Evolutionary conservation across 2,797 vertebrate species (phyloP).

Genomic region (Eurystomus glaucurus): DNA sequence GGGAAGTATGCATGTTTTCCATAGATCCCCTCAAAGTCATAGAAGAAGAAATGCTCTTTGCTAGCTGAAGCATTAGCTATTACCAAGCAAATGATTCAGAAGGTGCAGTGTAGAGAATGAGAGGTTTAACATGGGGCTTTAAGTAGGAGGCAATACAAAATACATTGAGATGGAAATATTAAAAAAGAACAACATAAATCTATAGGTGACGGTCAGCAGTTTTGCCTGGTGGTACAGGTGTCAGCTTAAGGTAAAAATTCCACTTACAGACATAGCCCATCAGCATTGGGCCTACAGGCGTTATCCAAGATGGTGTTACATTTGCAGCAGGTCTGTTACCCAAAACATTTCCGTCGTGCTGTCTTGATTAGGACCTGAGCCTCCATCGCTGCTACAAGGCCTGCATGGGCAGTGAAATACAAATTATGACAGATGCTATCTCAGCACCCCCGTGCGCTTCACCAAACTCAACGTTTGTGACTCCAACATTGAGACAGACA

Average conservation of each 20-base stretch:
- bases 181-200: neutral
- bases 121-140: neutral
- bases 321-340: neutral
- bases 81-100: neutral
- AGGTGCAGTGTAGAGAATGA: neutral
- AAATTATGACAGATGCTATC: neutral
- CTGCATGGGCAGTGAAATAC: rapidly evolving
- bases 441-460: rapidly evolving
- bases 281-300: neutral
- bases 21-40: neutral
- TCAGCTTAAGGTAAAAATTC: neutral
- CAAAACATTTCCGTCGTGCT: neutral
- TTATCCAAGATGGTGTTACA: neutral
- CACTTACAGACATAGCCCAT: neutral
- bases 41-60: neutral
- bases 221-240: neutral
- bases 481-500: neutral
- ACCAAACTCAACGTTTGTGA: neutral
- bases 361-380: neutral
- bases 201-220: neutral
- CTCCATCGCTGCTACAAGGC: rapidly evolving
- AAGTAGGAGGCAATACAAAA: neutral
- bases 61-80: neutral
- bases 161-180: neutral
- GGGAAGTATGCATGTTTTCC: neutral